Percentiles rank a stretch among this genome's conserved stretches.
These are phyloP conservation scores for Oscheius onirici DNA, from an alignment of 2,888 invertebrate species.

Conservation along the genomic window DNA sequence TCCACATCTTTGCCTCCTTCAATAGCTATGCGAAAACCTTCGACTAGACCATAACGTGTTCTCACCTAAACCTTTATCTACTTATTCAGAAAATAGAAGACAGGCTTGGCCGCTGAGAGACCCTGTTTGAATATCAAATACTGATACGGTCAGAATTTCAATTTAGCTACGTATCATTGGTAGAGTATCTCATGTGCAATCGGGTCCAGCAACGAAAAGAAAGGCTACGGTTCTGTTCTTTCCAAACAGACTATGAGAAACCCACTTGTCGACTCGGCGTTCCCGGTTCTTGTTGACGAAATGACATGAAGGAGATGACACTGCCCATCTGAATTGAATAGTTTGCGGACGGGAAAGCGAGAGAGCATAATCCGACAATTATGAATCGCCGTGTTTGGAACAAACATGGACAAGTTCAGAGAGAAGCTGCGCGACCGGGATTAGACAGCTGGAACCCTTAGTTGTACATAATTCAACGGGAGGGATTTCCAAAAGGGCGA, in stretches of 20 bases:
- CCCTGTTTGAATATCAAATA: too few species aligned
- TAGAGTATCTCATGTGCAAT: too few species aligned
- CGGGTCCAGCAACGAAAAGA: too few species aligned
- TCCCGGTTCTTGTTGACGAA: conserved; percentile 39
- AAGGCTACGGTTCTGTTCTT: too few species aligned
- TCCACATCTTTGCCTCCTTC: conserved; percentile 49
- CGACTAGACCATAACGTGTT: conserved; percentile 51
- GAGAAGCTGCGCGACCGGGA: not conserved
- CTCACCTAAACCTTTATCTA: conserved; percentile 45
- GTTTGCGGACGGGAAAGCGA: not conserved
- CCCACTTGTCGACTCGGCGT: conserved; percentile 47
- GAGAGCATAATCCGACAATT: not conserved
- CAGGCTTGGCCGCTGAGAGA: too few species aligned
- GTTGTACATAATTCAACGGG: conserved; percentile 4
- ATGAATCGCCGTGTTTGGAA: not conserved
- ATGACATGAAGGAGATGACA: conserved; percentile 54
- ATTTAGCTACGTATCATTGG: too few species aligned
- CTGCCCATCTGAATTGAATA: conserved; percentile 52
- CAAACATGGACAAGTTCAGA: not conserved
- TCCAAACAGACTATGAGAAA: too few species aligned
- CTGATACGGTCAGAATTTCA: too few species aligned
- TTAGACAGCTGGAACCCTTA: not conserved
- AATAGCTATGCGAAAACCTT: conserved; percentile 51
- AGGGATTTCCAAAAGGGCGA: too few species aligned
- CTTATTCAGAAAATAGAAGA: too few species aligned